phyloP scores from a whole-genome alignment of 2,888 invertebrate species.

The Papilio protenor region DNA sequence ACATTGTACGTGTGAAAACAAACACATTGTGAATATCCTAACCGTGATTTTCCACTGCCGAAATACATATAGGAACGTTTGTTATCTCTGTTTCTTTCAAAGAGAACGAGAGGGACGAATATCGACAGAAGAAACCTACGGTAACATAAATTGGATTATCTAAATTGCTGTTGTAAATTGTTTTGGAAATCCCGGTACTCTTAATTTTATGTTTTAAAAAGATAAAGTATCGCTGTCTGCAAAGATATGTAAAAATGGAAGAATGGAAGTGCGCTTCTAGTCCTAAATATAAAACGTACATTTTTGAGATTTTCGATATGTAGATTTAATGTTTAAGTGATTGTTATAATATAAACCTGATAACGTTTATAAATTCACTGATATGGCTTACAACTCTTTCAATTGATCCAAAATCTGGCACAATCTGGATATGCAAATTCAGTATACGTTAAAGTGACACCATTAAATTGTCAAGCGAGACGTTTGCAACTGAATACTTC shows the following conservation, averaged over 20 bases:
- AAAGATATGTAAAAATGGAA: background rate
- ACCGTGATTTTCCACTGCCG: background rate
- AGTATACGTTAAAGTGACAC: background rate
- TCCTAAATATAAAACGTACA: background rate
- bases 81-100: background rate
- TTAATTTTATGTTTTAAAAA: background rate
- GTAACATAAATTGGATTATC: background rate
- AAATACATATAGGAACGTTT: background rate
- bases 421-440: slow-evolving; percentile 11
- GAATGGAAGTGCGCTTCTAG: background rate
- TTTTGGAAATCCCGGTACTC: background rate
- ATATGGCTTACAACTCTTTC: background rate
- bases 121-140: background rate
- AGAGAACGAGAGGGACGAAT: background rate
- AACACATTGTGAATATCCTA: background rate
- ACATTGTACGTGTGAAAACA: slow-evolving; percentile 18
- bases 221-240: background rate
- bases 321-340: background rate
- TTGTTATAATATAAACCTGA: background rate
- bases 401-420: background rate
- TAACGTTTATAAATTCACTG: background rate
- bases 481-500: slow-evolving; percentile 10
- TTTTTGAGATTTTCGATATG: background rate
- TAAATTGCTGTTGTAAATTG: background rate
- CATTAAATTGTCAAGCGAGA: background rate